Percentiles rank a stretch among this genome's conserved stretches.
Conservation (phyloP, 2,797 vertebrate genomes). For the Hypotaenidia okinawae region DNA sequence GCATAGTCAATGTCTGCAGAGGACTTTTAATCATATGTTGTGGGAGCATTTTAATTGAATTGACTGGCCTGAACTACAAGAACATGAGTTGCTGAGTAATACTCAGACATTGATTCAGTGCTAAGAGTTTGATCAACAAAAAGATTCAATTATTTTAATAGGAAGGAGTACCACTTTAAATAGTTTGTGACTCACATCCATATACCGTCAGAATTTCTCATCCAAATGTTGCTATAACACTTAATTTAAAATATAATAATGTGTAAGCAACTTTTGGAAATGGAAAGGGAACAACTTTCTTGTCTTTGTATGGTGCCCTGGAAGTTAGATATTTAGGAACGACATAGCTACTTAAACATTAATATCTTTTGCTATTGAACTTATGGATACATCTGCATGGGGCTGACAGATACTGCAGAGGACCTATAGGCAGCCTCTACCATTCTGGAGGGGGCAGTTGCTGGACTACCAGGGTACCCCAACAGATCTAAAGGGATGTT, state of each 20-base stretch:
- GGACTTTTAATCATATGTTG: neutral
- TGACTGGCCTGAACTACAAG: neutral
- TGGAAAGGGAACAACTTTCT: neutral
- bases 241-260: neutral
- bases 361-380: neutral
- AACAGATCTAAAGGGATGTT: neutral
- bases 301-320: neutral
- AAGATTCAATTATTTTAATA: slow-evolving; percentile 23
- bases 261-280: neutral
- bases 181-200: neutral
- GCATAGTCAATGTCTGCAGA: neutral
- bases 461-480: neutral
- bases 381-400: neutral
- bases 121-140: neutral
- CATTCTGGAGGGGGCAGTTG: neutral
- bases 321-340: neutral
- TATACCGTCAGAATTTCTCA: neutral
- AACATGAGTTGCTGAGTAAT: neutral
- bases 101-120: neutral
- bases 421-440: neutral
- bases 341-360: neutral
- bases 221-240: neutral
- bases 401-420: neutral
- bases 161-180: slow-evolving; percentile 1
- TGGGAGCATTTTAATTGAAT: neutral